A percentile compares a stretch with the other conserved stretches of the same genome.
These are phyloP conservation scores for Halocynthia roretzi DNA, from an alignment of 23 tunicate species.

Conservation along the genomic window DNA sequence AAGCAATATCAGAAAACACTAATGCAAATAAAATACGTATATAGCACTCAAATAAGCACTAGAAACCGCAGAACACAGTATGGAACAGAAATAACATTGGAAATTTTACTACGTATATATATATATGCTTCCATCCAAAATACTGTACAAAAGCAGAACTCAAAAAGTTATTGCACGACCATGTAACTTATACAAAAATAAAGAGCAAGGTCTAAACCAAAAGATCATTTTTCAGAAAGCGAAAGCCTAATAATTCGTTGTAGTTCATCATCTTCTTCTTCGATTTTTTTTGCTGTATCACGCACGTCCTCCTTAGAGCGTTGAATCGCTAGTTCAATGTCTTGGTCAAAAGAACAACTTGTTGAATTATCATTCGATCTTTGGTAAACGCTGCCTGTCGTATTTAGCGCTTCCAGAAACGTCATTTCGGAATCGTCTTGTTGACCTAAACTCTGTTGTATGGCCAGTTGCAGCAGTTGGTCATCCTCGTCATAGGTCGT, in stretches of 20 bases:
- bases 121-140: no score
- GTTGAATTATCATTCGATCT: no score
- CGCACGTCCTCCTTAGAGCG: not conserved
- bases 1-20: no score
- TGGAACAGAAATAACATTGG: no score
- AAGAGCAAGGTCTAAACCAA: no score
- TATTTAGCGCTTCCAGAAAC: conserved; percentile 9
- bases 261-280: conserved; percentile 14
- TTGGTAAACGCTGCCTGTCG: not conserved
- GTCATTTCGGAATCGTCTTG: conserved; percentile 12
- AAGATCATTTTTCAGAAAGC: conserved; percentile 4
- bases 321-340: conserved; percentile 1
- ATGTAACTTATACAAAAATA: no score
- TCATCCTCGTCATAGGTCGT: conserved; percentile 1
- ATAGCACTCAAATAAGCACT: no score
- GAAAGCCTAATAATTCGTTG: not conserved
- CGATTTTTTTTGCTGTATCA: not conserved
- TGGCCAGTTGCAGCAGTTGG: conserved; percentile 8
- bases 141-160: no score
- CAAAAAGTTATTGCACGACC: no score
- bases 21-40: no score
- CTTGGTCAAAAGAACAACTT: not conserved
- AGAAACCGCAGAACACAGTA: no score
- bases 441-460: conserved; percentile 2
- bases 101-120: no score